These are phyloP conservation scores for Chaenocephalus aceratus DNA, from an alignment of 2,113 vertebrate species.

Conservation along the genomic window DNA sequence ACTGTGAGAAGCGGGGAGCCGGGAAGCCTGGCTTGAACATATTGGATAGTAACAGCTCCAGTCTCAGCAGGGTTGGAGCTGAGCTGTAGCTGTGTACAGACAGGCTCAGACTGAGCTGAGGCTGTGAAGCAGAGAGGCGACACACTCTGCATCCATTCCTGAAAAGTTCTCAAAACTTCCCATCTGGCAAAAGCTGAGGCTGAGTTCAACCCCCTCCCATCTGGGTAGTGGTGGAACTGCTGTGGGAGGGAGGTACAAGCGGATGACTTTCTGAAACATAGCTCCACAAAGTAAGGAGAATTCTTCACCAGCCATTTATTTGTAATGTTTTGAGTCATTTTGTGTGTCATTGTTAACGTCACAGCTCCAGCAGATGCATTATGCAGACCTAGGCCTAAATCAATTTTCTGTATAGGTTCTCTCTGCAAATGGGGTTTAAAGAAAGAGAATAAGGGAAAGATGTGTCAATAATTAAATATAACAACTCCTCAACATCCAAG, in stretches of 20 bases:
- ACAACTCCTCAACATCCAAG: no score
- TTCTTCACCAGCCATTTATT: background rate
- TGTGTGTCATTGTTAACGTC: background rate
- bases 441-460: no score
- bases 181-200: slow-evolving; percentile 14
- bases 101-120: slow-evolving; percentile 1
- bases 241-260: background rate
- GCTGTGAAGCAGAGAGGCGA: background rate
- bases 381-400: background rate
- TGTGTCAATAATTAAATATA: no score
- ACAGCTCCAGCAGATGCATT: background rate
- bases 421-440: no score
- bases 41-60: background rate
- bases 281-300: background rate
- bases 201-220: slow-evolving; percentile 20
- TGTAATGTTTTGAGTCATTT: background rate
- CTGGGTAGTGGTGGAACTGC: slow-evolving; percentile 16
- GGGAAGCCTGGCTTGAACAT: background rate
- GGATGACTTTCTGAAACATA: slow-evolving; percentile 8
- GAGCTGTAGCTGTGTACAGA: slow-evolving; percentile 15
- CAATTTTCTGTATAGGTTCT: no score
- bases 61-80: slow-evolving; percentile 18
- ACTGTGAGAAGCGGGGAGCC: background rate
- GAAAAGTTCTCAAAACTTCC: slow-evolving; percentile 27
- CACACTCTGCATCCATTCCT: slow-evolving; percentile 29